phyloP scores from a whole-genome alignment of 1,140 invertebrate genomes.

The Uloborus diversus region DNA sequence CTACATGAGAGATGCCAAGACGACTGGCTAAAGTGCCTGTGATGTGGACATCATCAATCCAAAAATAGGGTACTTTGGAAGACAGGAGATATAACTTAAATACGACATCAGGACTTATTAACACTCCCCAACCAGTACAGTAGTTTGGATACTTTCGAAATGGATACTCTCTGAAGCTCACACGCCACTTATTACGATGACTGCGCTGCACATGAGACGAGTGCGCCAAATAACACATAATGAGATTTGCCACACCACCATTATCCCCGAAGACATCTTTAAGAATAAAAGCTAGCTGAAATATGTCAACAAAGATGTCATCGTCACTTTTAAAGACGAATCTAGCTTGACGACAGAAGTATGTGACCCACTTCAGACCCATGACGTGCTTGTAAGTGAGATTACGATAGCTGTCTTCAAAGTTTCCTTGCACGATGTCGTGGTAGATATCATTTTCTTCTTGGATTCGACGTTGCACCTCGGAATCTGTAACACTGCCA shows the following conservation, averaged over 20 bases:
- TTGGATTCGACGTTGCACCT: conserved; percentile 50
- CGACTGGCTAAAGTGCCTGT: conserved; percentile 77
- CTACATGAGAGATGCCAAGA: conserved; percentile 70
- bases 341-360: conserved; percentile 72
- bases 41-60: conserved; percentile 85
- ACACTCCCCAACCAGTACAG: conserved; percentile 66
- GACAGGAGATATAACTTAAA: conserved; percentile 61
- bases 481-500: conserved; percentile 68
- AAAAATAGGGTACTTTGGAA: conserved; percentile 72
- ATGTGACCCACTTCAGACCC: conserved; percentile 80
- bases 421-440: conserved; percentile 71
- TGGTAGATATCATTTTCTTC: conserved; percentile 61
- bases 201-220: conserved; percentile 58
- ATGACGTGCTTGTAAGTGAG: conserved; percentile 87
- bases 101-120: conserved; percentile 65
- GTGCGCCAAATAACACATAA: conserved; percentile 59
- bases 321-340: conserved; percentile 84
- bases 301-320: conserved; percentile 80
- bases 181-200: conserved; percentile 66
- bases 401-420: conserved; percentile 82
- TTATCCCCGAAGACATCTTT: conserved; percentile 59
- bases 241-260: conserved; percentile 45
- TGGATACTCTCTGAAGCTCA: conserved; percentile 63
- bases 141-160: conserved; percentile 66
- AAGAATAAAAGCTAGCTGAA: conserved; percentile 73